These are phyloP conservation scores for Eledone cirrhosa DNA, from an alignment of 2,888 invertebrate genomes.

Conservation along the genomic window DNA sequence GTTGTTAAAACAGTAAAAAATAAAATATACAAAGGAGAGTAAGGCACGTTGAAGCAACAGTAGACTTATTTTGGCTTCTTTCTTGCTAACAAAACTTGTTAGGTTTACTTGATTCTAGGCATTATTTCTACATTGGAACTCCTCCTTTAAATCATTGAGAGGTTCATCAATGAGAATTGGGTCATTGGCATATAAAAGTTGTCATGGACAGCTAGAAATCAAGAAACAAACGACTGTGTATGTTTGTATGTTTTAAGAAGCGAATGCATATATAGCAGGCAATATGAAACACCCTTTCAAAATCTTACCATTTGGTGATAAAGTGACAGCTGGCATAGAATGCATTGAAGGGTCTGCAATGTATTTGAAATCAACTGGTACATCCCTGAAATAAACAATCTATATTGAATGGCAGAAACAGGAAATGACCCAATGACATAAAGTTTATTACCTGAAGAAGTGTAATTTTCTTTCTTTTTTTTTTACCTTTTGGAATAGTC, in stretches of 20 bases:
- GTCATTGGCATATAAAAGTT: too few relatives aligned
- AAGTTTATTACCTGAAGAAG: not conserved
- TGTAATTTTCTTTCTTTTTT: too few relatives aligned
- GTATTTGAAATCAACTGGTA: constrained; percentile 96
- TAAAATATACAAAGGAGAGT: too few relatives aligned
- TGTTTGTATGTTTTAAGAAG: not conserved
- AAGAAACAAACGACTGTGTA: not conserved
- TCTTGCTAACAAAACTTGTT: too few relatives aligned
- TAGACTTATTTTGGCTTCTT: too few relatives aligned
- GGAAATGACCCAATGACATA: not conserved
- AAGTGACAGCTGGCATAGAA: constrained; percentile 95
- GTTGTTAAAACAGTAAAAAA: too few relatives aligned
- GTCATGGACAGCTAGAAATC: not conserved
- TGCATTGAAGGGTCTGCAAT: constrained; percentile 99
- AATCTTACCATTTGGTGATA: constrained; percentile 83
- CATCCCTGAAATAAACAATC: constrained; percentile 62
- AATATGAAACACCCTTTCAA: not conserved
- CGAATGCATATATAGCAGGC: not conserved
- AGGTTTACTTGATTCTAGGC: too few relatives aligned
- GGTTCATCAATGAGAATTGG: too few relatives aligned
- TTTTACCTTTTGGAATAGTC: too few relatives aligned
- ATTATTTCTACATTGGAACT: too few relatives aligned
- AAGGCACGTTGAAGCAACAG: too few relatives aligned
- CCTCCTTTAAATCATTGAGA: too few relatives aligned
- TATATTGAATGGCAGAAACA: not conserved